Evolutionary conservation across 2,113 vertebrate species (phyloP).

Genomic region (Toxotes jaculatrix): DNA sequence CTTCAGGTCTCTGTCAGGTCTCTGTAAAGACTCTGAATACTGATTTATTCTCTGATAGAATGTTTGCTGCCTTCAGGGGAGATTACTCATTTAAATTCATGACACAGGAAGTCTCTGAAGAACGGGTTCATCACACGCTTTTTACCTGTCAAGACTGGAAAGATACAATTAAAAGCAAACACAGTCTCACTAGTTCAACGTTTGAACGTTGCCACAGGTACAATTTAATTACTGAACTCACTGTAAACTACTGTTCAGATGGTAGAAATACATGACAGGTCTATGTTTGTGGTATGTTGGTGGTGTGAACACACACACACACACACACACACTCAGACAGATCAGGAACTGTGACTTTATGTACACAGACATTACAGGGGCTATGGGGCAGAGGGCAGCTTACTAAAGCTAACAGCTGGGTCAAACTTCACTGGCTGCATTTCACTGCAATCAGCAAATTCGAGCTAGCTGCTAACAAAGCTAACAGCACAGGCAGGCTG

Average conservation of each 20-base stretch:
- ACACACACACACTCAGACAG: neutral
- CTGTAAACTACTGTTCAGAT: neutral
- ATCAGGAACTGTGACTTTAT: neutral
- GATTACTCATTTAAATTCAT: neutral
- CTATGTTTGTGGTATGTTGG: too few relatives aligned
- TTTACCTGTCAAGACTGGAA: constrained; percentile 9
- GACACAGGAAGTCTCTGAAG: neutral
- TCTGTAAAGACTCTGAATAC: neutral
- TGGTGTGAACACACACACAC: neutral
- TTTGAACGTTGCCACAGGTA: too few relatives aligned
- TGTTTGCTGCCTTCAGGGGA: neutral
- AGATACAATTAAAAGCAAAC: neutral
- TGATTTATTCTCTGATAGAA: neutral
- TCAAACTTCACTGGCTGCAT: neutral
- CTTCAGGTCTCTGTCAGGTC: neutral
- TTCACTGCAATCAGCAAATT: neutral
- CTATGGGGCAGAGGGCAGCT: neutral
- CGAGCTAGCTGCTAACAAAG: neutral
- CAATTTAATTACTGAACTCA: neutral
- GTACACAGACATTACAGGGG: neutral
- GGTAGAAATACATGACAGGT: neutral
- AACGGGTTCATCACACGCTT: constrained; percentile 8
- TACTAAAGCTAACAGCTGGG: neutral
- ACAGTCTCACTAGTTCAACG: neutral
- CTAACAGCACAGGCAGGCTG: neutral